Base-by-base conservation (phyloP, 2,797 vertebrate genomes). In the Eulemur coronatus region DNA sequence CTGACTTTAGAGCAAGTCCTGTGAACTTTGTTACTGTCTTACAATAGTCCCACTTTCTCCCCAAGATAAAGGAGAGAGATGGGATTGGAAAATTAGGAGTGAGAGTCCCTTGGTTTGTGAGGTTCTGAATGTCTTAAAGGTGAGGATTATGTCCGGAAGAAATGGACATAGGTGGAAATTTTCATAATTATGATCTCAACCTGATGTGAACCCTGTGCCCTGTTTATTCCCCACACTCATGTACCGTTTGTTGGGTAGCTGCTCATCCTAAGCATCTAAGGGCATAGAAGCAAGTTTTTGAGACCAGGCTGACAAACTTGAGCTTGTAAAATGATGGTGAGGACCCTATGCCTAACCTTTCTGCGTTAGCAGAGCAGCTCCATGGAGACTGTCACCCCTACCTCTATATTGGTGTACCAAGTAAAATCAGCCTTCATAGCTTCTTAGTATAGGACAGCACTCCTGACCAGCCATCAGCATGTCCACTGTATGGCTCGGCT, bases 401-500 rank as follows among this genome's bases (percentile, higher is more conserved):
- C 6, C 50, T 67, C 57, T 73, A 5, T 18, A n/a, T 15, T 46
- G 24, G 7, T 33, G 72, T 84, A 79, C 26, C 38, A 8, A 52
- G 55, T 26, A 48, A 72, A n/a, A 15, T 38, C 41, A 26, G 15
- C 46, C 20, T 61, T 30, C 14, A 38, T 1, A 35, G 46, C 28
- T 46, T 59, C 24, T 26, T 7, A 4, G 33, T 14, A 75, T 63
- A 76, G 7, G 7, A 48, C 0, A 57, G 24, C 11, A 38, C 35
- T n/a, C 5, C 30, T 4, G 14, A 5, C 12, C n/a, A 9, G 35
- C 41, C 4, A 2, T 20, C 35, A 3, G 4, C 35, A 38, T 0
- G 3, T 2, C 46, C 10, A 24, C 12, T 24, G 4, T 3, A 8
- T 41, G n/a, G 9, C 2, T 76, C 35, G 0, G 50, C 28, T 33